Conservation (phyloP, 2,888 invertebrate genomes). For the Drosophila imparisetae region DNA sequence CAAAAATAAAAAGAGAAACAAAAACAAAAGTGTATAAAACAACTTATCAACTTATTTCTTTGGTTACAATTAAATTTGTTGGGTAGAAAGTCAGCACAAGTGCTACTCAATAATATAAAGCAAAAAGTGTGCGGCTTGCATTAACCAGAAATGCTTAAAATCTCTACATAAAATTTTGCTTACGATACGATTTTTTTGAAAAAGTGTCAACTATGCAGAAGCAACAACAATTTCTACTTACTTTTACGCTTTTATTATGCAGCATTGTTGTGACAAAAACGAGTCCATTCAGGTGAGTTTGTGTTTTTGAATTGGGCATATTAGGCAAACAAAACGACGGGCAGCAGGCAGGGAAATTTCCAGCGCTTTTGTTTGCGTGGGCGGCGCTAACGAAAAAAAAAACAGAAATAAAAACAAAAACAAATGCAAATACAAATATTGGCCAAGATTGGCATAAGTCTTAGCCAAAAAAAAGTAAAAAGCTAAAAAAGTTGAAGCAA, state of each 20-base stretch:
- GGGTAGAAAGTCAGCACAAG: slow-evolving; percentile 2
- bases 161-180: slow-evolving; percentile 29
- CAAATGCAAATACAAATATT: slow-evolving; percentile 6
- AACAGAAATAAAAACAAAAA: slow-evolving; percentile 10
- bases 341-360: slow-evolving; percentile 29
- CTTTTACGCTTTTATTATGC: slow-evolving; percentile 31
- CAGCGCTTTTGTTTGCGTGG: slow-evolving; percentile 12
- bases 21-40: slow-evolving; percentile 40
- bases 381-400: slow-evolving; percentile 14
- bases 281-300: slow-evolving; percentile 46
- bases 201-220: slow-evolving; percentile 42
- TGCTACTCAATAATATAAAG: slow-evolving; percentile 3
- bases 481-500: background rate
- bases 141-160: slow-evolving; percentile 34
- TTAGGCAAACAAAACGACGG: slow-evolving; percentile 2
- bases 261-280: slow-evolving; percentile 21
- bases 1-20: slow-evolving; percentile 36
- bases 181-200: slow-evolving; percentile 37
- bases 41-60: slow-evolving; percentile 24
- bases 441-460: slow-evolving; percentile 7
- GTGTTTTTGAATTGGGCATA: background rate
- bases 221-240: slow-evolving; percentile 38
- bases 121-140: slow-evolving; percentile 1
- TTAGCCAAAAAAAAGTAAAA: background rate
- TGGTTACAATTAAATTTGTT: slow-evolving; percentile 12